Conservation (phyloP, 2,797 vertebrate genomes). For the Gallirallus australis region DNA sequence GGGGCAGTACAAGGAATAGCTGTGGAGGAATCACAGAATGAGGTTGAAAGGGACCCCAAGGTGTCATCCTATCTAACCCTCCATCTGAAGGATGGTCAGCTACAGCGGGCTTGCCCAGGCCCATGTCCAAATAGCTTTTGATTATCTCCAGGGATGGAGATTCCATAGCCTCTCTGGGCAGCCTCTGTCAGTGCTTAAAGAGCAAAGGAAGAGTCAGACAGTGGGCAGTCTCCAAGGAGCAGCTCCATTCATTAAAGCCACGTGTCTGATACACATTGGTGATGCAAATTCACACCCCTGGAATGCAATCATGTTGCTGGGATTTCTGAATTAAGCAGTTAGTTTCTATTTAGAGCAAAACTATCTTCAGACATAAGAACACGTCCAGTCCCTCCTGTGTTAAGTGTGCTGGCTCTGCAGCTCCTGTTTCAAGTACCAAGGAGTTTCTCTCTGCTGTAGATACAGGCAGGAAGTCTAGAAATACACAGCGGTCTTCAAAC, state of each 20-base stretch:
- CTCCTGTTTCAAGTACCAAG: background rate
- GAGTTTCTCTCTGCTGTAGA: background rate
- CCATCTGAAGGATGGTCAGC: background rate
- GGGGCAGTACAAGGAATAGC: slow-evolving; percentile 65
- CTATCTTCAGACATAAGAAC: background rate
- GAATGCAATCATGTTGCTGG: background rate
- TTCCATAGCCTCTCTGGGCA: background rate
- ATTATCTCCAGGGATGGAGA: background rate
- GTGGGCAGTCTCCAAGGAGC: background rate
- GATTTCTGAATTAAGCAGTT: background rate
- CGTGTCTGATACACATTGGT: background rate
- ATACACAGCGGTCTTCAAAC: background rate
- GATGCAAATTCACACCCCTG: background rate
- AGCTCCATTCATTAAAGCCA: background rate
- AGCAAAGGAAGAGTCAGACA: background rate
- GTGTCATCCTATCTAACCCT: background rate
- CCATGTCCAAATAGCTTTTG: background rate
- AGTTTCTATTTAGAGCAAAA: background rate
- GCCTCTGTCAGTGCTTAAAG: background rate
- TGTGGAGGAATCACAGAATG: slow-evolving; percentile 32
- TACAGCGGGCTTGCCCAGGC: background rate
- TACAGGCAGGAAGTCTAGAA: background rate
- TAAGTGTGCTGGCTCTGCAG: background rate
- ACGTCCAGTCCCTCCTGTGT: background rate
- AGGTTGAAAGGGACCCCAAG: background rate